Conservation (phyloP, 2,888 invertebrate species). For the Pachycephus smyrnensis region DNA sequence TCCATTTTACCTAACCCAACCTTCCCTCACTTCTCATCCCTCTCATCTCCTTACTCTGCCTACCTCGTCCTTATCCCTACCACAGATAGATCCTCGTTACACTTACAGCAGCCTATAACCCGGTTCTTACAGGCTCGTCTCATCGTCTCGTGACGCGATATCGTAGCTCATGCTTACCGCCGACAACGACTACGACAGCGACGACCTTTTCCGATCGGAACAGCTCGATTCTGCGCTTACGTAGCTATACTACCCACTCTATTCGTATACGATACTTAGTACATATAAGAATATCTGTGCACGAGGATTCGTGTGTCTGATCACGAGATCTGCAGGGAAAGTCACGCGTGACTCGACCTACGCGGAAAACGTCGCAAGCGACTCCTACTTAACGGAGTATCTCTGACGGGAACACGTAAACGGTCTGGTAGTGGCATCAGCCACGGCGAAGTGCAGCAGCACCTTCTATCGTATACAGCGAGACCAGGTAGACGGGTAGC, state of each 20-base stretch:
- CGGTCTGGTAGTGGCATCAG: background rate
- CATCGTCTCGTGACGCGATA: slow-evolving; percentile 23
- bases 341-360: slow-evolving; percentile 14
- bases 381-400: background rate
- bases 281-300: background rate
- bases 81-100: slow-evolving; percentile 57
- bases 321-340: slow-evolving; percentile 12
- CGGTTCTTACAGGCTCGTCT: slow-evolving; percentile 17
- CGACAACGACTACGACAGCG: slow-evolving; percentile 39
- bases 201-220: slow-evolving; percentile 48
- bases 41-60: slow-evolving; percentile 21
- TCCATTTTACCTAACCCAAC: slow-evolving; percentile 26
- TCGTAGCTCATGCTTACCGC: slow-evolving; percentile 10
- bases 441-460: background rate
- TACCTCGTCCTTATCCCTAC: slow-evolving; percentile 12
- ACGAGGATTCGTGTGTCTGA: background rate
- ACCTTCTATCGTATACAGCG: background rate
- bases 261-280: background rate
- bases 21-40: slow-evolving; percentile 28
- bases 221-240: slow-evolving; percentile 43
- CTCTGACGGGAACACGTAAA: background rate
- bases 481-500: background rate
- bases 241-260: slow-evolving; percentile 12
- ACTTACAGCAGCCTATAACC: slow-evolving; percentile 34
- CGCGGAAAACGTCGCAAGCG: background rate